These are phyloP conservation scores for Seladonia tumulorum DNA, from an alignment of 2,888 invertebrate species.

Conservation along the genomic window DNA sequence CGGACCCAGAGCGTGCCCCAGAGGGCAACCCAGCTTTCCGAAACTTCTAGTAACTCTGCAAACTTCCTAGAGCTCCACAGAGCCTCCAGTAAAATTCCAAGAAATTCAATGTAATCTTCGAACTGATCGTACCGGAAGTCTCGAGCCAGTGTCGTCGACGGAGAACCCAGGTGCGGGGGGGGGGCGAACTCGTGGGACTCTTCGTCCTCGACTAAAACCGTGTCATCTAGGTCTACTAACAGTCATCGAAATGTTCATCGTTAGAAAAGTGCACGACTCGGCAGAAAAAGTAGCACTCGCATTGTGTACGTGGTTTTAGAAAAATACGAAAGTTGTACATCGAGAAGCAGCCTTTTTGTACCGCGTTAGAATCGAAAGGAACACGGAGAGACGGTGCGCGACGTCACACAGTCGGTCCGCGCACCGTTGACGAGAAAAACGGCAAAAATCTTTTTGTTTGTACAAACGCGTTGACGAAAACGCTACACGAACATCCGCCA, in stretches of 20 bases:
- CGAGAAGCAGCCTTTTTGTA: constrained; percentile 35
- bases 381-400: constrained; percentile 21
- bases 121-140: neutral
- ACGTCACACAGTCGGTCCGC: neutral
- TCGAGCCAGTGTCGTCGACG: neutral
- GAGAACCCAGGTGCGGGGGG: neutral
- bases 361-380: constrained; percentile 37
- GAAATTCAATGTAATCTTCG: neutral
- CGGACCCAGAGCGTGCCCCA: neutral
- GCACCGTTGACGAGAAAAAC: constrained; percentile 31
- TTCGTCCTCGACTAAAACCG: constrained; percentile 19
- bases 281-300: constrained; percentile 33
- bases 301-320: constrained; percentile 23
- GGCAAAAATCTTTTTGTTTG: constrained; percentile 29
- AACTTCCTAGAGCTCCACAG: neutral
- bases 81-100: neutral
- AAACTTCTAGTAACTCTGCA: too few species aligned
- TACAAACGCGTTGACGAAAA: constrained; percentile 46
- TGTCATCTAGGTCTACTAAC: constrained; percentile 20
- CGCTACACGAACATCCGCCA: constrained; percentile 25
- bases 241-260: constrained; percentile 19
- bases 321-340: constrained; percentile 47
- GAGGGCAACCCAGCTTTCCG: too few species aligned
- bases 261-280: constrained; percentile 41
- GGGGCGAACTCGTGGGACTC: neutral